A percentile compares a stretch with the other conserved stretches of the same genome.
Evolutionary conservation across 2,113 vertebrate genomes (phyloP).

Genomic region (Accipiter virgatus): DNA sequence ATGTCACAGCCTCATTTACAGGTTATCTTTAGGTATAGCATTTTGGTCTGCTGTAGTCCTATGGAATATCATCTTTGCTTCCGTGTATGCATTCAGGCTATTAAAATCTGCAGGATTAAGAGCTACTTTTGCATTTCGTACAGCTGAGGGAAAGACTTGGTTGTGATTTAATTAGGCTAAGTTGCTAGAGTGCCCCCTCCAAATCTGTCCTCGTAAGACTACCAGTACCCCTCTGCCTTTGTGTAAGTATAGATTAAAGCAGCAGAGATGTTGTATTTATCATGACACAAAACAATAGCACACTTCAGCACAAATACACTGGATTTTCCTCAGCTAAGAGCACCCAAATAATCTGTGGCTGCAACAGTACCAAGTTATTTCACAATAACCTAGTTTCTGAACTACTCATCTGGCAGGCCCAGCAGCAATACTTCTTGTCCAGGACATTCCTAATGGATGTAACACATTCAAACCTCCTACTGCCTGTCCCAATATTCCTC

Average conservation of each 20-base stretch:
- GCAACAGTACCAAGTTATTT: neutral
- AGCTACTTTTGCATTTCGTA: neutral
- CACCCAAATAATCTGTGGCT: neutral
- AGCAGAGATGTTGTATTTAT: neutral
- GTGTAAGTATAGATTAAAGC: neutral
- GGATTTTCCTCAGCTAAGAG: neutral
- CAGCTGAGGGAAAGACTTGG: neutral
- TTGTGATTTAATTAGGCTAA: neutral
- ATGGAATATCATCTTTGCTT: neutral
- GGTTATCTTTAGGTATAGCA: neutral
- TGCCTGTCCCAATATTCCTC: neutral
- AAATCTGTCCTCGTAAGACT: neutral
- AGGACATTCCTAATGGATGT: neutral
- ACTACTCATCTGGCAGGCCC: neutral
- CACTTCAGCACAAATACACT: neutral
- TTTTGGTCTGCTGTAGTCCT: neutral
- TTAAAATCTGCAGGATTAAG: neutral
- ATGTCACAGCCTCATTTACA: neutral
- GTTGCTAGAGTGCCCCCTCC: neutral
- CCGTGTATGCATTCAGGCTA: neutral
- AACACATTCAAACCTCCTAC: neutral
- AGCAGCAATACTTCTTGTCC: neutral
- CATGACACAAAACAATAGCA: neutral
- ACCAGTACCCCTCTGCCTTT: neutral
- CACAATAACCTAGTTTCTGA: neutral